Conservation (phyloP, 2,888 invertebrate species). For the Urechis unicinctus region DNA sequence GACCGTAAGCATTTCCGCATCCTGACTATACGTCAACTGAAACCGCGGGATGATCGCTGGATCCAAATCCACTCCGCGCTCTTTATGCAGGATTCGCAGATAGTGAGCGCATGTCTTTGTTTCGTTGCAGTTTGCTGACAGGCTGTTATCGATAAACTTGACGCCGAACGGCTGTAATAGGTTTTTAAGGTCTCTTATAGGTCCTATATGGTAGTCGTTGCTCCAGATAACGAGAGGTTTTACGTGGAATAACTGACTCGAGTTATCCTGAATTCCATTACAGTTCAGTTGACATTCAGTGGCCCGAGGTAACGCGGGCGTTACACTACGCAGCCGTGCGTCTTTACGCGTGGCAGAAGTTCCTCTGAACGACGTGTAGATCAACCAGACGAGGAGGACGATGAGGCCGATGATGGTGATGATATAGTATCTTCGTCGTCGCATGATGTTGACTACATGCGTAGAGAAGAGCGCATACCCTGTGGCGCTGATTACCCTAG, state of each 20-base stretch:
- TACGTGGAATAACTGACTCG: not conserved
- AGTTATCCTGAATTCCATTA: too few species aligned
- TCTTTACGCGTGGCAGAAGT: too few species aligned
- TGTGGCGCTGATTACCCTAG: too few species aligned
- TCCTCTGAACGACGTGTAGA: too few species aligned
- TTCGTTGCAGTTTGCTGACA: not conserved
- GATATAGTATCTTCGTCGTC: too few species aligned
- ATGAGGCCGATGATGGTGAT: too few species aligned
- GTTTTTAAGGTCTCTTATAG: not conserved
- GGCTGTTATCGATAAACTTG: conserved; percentile 2
- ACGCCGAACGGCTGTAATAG: conserved; percentile 1
- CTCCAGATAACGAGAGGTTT: not conserved
- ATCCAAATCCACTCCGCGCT: not conserved
- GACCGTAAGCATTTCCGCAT: not conserved
- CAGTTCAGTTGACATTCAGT: too few species aligned
- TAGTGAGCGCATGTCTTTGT: not conserved
- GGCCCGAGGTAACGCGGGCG: too few species aligned
- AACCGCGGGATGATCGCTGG: not conserved
- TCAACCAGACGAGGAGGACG: too few species aligned
- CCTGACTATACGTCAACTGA: not conserved
- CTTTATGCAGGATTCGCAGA: not conserved
- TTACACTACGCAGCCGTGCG: too few species aligned
- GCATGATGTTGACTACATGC: too few species aligned
- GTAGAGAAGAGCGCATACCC: too few species aligned
- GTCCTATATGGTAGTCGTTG: conserved; percentile 3